Evolutionary conservation across 1,140 invertebrate species (phyloP).

Genomic region (Triops longicaudatus): DNA sequence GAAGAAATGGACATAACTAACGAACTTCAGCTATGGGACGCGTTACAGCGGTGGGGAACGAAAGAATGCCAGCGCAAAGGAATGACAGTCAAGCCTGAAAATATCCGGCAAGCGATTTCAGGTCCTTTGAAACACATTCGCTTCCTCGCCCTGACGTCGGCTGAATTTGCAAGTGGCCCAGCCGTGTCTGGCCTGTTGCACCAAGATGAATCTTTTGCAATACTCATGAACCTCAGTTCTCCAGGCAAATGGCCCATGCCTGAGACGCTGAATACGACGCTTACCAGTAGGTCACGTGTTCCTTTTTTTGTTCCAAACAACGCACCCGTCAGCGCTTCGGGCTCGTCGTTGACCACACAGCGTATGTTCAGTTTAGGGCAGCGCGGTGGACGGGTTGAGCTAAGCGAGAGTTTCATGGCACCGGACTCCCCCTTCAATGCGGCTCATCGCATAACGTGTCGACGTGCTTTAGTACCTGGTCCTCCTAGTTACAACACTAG

Average conservation of each 20-base stretch:
- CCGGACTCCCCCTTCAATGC: background rate
- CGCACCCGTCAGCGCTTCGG: background rate
- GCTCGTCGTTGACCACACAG: slow-evolving; percentile 17
- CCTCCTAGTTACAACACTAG: slow-evolving; percentile 47
- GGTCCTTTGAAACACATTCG: slow-evolving; percentile 57
- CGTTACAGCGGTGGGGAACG: slow-evolving; percentile 55
- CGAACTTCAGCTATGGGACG: slow-evolving; percentile 65
- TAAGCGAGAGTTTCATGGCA: slow-evolving; percentile 11
- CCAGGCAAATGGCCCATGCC: slow-evolving; percentile 57
- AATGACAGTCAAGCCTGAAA: slow-evolving; percentile 30
- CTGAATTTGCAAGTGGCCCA: slow-evolving; percentile 69
- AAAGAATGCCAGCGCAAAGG: slow-evolving; percentile 37
- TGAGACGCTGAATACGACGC: slow-evolving; percentile 46
- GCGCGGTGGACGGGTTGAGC: background rate
- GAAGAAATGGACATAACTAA: slow-evolving; percentile 59
- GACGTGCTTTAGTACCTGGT: slow-evolving; percentile 23
- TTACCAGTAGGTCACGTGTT: background rate
- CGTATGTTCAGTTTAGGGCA: background rate
- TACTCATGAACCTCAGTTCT: slow-evolving; percentile 66
- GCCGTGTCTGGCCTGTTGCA: slow-evolving; percentile 59
- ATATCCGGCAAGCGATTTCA: slow-evolving; percentile 42
- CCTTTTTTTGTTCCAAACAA: background rate
- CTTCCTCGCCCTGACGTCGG: slow-evolving; percentile 63
- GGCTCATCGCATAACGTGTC: background rate
- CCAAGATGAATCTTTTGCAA: slow-evolving; percentile 62